Evolutionary conservation across 1,140 invertebrate species (phyloP), one percentile per base, ranked within the genome.

Genomic region (Cotesia glomerata): DNA sequence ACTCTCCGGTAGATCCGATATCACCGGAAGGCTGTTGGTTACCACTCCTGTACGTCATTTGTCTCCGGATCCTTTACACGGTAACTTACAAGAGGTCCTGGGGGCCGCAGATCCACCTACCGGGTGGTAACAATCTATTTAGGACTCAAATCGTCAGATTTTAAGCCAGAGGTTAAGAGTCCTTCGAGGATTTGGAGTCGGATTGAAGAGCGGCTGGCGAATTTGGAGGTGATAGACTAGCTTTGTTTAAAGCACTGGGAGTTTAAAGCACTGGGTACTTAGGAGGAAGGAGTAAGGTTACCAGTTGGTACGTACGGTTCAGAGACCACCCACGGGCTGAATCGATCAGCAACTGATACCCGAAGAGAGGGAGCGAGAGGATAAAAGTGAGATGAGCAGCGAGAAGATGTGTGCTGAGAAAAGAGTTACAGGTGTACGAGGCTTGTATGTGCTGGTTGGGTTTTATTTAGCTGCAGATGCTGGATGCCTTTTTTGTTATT

Each of bases 21-120:
- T 79, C 81, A 82, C 80, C 80, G 79, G 78, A 77, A 78, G 76
- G 78, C 79, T 78, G 78, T 81, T 82, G 79, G 75, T 85, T 84
- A 81, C 82, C 84, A 84, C 83, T 84, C 76, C 80, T 84, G 82
- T 84, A 84, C 81, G 80, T 83, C 81, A 84, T 85, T 85, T 85
- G 82, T 84, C 82, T 84, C 80, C 73, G 64, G 65, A 75, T 80
- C 81, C 81, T 84, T 81, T 81, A 83, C 80, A 77, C 75, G 71
- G 76, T 75, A 74, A 78, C 80, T 78, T 78, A 76, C 75, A 78
- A 74, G 67, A 76, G 4, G 26, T 35, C 51, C 32, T 63, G 69
- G 51, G 26, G 62, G 52, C n/a, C 36, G 14, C 54, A 14, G 13
- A 9, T 62, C 51, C 36, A 74, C 58, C 69, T 71, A 74, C 64